These are phyloP conservation scores for Thalassoma bifasciatum DNA, from an alignment of 2,113 vertebrate species.

Conservation along the genomic window DNA sequence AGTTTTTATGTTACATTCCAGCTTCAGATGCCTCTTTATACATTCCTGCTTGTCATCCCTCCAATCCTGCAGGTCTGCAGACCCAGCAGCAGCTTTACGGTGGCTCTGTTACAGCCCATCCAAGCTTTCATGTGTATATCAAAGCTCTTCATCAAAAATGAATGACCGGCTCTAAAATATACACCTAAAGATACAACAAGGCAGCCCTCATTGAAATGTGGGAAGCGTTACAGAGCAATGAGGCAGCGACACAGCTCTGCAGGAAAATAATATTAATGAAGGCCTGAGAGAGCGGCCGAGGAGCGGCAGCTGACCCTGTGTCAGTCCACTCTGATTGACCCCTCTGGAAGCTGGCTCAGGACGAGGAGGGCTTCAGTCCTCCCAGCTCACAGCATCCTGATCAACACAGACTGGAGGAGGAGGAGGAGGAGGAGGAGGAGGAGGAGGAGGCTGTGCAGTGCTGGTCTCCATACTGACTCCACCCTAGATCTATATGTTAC, in stretches of 20 bases:
- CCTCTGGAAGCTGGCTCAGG: conserved; percentile 35
- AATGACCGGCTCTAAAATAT: conserved; percentile 33
- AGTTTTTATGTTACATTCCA: neutral
- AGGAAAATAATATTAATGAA: conserved; percentile 59
- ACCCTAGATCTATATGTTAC: neutral
- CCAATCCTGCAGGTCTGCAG: conserved; percentile 17
- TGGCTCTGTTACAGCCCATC: conserved; percentile 17
- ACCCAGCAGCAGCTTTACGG: neutral
- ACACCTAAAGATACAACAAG: conserved; percentile 18
- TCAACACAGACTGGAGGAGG: conserved; percentile 1
- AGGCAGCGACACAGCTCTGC: conserved; percentile 15
- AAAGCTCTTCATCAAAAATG: conserved; percentile 42
- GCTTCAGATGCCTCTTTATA: neutral
- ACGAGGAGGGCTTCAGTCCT: conserved; percentile 15
- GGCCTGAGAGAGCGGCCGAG: conserved; percentile 30
- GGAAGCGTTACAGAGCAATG: conserved; percentile 22
- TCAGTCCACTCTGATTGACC: conserved; percentile 51
- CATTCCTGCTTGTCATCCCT: neutral
- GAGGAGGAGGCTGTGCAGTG: neutral
- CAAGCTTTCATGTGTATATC: conserved; percentile 41
- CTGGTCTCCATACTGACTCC: neutral
- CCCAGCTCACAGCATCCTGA: conserved; percentile 20
- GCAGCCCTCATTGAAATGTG: conserved; percentile 43
- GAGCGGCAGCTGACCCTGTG: conserved; percentile 25
- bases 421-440: conserved; percentile 9